Base-by-base conservation (phyloP, 2,888 invertebrate species). In the Spilarctia lutea region DNA sequence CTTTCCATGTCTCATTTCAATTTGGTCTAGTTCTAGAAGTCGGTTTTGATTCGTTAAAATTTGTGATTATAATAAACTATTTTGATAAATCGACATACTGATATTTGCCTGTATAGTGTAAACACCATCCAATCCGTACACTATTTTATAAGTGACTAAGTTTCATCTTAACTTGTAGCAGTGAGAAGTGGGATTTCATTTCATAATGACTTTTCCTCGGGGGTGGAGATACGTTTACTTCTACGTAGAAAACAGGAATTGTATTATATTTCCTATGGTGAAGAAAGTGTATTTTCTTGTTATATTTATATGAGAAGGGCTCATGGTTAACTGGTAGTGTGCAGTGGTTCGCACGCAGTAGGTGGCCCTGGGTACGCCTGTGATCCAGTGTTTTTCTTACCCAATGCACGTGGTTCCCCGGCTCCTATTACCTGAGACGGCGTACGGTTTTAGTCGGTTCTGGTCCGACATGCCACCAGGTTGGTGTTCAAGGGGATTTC, bases 81-180 rank as follows among this genome's bases (percentile, higher is more conserved):
- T 30, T 18, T 30, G 16, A 30, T 1, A 18, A 27, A 16, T 60
- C 27, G 56, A 20, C 27, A 65, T 83, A 60, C 81, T 84, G 73
- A 35, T 20, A 0, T 8, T n/a, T 7, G 18, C 8, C 18, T 75
- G n/a, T 67, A 70, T 20, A 33, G 11, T 27, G 11, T 56, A 33
- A 7, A 24, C n/a, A 20, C 48, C 48, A 60, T 71, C 35, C 63
- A 72, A 73, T 52, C 67, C 68, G 68, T 68, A 48, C 35, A 72
- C 73, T 73, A 72, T 82, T 84, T 72, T 77, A 52, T 56, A 35
- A 82, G 82, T 74, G 77, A 73, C 83, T 70, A 78, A 84, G 81
- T 83, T 79, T 84, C 81, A 83, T 83, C 81, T 83, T 71, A 82
- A 82, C 76, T 78, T 74, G 79, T 77, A 79, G 82, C 74, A 76